Conservation (phyloP, 2,797 vertebrate species). For the Rhabdophis nuchalis region DNA sequence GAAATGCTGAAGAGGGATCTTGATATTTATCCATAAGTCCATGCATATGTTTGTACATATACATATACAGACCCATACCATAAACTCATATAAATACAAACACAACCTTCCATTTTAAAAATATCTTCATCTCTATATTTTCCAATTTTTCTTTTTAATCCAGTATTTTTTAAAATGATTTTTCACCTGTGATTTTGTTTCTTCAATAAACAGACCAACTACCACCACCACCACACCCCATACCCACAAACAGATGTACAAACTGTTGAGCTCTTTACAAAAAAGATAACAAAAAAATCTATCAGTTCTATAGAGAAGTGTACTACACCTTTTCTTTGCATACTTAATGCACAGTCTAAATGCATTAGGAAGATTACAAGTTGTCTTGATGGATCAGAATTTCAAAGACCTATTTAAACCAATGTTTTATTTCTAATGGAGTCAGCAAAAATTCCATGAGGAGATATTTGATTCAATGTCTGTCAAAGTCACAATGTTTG, state of each 20-base stretch:
- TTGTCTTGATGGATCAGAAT: background rate
- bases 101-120: background rate
- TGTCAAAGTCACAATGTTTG: background rate
- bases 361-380: background rate
- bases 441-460: background rate
- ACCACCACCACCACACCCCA: background rate
- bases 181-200: background rate
- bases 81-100: background rate
- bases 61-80: background rate
- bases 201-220: background rate
- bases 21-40: background rate
- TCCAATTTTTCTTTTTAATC: background rate
- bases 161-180: background rate
- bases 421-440: background rate
- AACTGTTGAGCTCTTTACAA: background rate
- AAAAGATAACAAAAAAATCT: background rate
- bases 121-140: background rate
- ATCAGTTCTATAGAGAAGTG: background rate
- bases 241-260: background rate
- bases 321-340: background rate
- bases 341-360: background rate
- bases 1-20: background rate
- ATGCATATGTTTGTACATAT: background rate
- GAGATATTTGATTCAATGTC: background rate
- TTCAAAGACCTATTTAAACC: background rate